Evolutionary conservation across 1,140 invertebrate species (phyloP).

Genomic region (Paraescarpia echinospica): DNA sequence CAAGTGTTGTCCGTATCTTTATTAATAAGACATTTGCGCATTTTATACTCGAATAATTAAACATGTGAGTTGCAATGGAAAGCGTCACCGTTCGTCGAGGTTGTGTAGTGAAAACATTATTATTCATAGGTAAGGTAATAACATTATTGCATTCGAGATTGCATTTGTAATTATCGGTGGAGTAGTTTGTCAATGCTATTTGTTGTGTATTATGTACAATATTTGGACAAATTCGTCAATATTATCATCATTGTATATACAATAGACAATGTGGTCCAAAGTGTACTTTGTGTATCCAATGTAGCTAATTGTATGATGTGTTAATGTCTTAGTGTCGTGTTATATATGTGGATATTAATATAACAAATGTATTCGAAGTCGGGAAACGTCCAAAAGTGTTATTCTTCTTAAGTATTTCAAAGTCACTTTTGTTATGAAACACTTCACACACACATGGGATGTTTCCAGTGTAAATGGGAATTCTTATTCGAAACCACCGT

Average conservation of each 20-base stretch:
- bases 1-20: neutral
- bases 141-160: neutral
- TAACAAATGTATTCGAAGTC: neutral
- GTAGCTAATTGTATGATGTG: neutral
- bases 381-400: too few relatives aligned
- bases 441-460: neutral
- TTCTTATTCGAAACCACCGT: neutral
- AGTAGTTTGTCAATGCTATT: neutral
- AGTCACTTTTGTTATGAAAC: too few relatives aligned
- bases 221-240: neutral
- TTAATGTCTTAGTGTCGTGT: neutral
- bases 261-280: neutral
- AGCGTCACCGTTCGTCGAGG: neutral
- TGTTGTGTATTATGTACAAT: neutral
- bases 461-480: neutral
- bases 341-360: neutral
- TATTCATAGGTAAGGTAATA: neutral
- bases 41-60: neutral
- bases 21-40: neutral
- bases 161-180: neutral
- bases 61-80: neutral
- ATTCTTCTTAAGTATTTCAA: too few relatives aligned
- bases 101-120: neutral
- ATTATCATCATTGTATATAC: neutral
- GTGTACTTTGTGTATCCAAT: neutral